phyloP scores from a whole-genome alignment of 2,888 invertebrate genomes.

The Acleris literana region DNA sequence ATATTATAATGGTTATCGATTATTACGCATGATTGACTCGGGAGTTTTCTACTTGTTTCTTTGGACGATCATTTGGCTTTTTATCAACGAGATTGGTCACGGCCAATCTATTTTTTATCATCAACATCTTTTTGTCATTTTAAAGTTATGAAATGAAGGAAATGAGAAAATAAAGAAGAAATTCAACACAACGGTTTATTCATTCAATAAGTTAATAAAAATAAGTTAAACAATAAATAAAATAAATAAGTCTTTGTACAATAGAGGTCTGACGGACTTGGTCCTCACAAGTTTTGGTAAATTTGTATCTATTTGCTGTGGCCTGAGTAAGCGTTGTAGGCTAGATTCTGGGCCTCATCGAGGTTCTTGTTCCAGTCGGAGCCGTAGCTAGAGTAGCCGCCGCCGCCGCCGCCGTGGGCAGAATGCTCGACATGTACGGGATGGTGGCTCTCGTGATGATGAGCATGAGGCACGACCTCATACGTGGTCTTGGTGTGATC shows the following conservation, averaged over 20 bases:
- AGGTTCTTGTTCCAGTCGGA: slow-evolving; percentile 83
- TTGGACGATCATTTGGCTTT: slow-evolving; percentile 10
- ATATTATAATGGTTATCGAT: slow-evolving; percentile 37
- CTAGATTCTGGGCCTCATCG: slow-evolving; percentile 86
- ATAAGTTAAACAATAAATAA: slow-evolving; percentile 71
- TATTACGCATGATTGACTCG: slow-evolving; percentile 35
- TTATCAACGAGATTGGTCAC: slow-evolving; percentile 11
- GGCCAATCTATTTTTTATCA: slow-evolving; percentile 16
- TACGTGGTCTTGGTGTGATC: slow-evolving; percentile 76
- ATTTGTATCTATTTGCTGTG: slow-evolving; percentile 60
- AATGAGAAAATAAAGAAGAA: slow-evolving; percentile 35
- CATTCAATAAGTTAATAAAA: slow-evolving; percentile 69
- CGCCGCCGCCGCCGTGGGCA: slow-evolving; percentile 65
- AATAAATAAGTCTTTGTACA: slow-evolving; percentile 79
- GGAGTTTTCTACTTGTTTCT: slow-evolving; percentile 31
- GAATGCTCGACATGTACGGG: slow-evolving; percentile 84
- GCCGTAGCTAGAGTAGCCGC: slow-evolving; percentile 64
- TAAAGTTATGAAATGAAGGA: not conserved
- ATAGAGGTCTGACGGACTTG: slow-evolving; percentile 52
- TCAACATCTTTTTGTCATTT: not conserved
- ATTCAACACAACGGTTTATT: slow-evolving; percentile 61
- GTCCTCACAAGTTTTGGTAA: slow-evolving; percentile 46
- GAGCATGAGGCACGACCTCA: slow-evolving; percentile 74
- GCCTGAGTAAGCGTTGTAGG: slow-evolving; percentile 86
- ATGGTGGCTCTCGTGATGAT: slow-evolving; percentile 84